These are phyloP conservation scores for Tenthredo notha DNA, from an alignment of 2,888 invertebrate species.

Conservation along the genomic window DNA sequence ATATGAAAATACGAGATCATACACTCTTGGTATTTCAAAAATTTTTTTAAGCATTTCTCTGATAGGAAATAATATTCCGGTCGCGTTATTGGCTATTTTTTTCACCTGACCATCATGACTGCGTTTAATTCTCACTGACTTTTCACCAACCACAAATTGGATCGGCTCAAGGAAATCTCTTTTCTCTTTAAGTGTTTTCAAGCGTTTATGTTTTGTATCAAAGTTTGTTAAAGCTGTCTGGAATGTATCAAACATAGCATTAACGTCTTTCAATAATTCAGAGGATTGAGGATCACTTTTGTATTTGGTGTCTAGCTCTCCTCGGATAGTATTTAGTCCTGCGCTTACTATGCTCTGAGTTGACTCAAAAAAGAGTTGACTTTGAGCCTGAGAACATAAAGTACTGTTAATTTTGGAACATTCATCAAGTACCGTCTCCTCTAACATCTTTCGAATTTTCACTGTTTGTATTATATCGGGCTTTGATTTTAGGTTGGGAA, in stretches of 20 bases:
- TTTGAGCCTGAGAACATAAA: constrained; percentile 11
- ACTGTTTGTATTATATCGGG: not conserved
- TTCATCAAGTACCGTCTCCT: constrained; percentile 10
- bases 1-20: constrained; percentile 53
- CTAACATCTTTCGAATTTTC: not conserved
- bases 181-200: not conserved
- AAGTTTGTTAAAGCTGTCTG: not conserved
- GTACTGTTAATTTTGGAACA: constrained; percentile 9
- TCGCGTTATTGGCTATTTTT: not conserved
- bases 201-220: not conserved
- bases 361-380: constrained; percentile 20
- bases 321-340: constrained; percentile 12
- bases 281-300: constrained; percentile 10
- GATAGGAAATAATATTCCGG: constrained; percentile 52
- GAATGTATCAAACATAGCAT: constrained; percentile 31
- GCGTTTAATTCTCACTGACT: not conserved
- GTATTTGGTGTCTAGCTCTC: constrained; percentile 13
- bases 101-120: constrained; percentile 27
- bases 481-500: not conserved
- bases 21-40: constrained; percentile 59
- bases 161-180: constrained; percentile 1
- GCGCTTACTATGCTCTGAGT: not conserved
- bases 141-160: constrained; percentile 5
- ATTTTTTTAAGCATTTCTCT: constrained; percentile 57
- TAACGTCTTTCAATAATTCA: constrained; percentile 7